Evolutionary conservation across 1,140 invertebrate species (phyloP).

Genomic region (Rhagoletis zephyria): DNA sequence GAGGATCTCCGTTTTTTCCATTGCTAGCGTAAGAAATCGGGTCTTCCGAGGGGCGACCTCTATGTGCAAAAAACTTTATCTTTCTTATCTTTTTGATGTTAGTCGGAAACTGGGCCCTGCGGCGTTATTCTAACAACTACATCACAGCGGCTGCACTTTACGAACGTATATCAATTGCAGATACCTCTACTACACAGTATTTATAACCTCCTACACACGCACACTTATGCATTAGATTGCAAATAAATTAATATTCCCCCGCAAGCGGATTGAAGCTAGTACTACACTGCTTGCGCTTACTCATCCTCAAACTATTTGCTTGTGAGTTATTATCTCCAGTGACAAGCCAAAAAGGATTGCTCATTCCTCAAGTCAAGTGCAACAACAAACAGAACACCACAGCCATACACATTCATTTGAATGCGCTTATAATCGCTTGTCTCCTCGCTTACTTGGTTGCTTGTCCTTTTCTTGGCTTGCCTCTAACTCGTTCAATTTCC

Average conservation of each 20-base stretch:
- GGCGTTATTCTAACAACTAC: no score
- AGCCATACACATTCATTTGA: neutral
- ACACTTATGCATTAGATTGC: neutral
- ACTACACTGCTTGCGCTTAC: neutral
- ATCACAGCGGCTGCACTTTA: neutral
- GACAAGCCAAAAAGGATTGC: constrained; percentile 41
- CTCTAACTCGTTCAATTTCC: neutral
- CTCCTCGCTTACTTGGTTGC: neutral
- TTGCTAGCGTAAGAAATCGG: no score
- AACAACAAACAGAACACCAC: neutral
- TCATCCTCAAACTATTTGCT: neutral
- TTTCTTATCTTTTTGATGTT: no score
- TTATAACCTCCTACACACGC: neutral
- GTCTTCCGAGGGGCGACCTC: no score
- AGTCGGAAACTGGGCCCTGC: no score
- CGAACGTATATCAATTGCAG: neutral
- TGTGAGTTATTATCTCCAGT: constrained; percentile 35
- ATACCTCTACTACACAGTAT: neutral
- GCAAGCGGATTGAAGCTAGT: no score
- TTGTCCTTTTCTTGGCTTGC: no score
- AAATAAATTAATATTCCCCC: neutral
- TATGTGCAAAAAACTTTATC: no score
- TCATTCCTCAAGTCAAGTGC: neutral
- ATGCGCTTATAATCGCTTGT: neutral
- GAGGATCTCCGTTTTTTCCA: no score